Evolutionary conservation across 2,888 invertebrate genomes (phyloP).

Genomic region (Thyatira batis): DNA sequence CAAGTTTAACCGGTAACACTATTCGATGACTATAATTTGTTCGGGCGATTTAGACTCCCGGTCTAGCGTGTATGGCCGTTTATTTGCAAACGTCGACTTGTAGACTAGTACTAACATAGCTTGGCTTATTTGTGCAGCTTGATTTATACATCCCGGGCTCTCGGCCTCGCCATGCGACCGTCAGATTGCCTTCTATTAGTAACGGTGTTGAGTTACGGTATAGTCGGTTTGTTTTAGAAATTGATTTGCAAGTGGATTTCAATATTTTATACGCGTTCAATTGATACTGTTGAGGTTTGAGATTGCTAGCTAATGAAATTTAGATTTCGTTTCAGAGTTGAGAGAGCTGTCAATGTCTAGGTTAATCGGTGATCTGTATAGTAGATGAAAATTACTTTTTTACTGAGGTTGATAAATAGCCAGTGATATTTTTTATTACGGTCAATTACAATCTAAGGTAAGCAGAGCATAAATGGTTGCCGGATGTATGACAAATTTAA

Average conservation of each 20-base stretch:
- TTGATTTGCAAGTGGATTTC: constrained; percentile 33
- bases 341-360: too few relatives aligned
- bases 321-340: too few relatives aligned
- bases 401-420: too few relatives aligned
- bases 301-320: too few relatives aligned
- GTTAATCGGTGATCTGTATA: too few relatives aligned
- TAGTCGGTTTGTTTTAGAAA: constrained; percentile 35
- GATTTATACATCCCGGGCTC: constrained; percentile 44
- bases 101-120: constrained; percentile 7
- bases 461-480: too few relatives aligned
- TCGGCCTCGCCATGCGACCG: constrained; percentile 27
- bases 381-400: too few relatives aligned
- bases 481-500: too few relatives aligned
- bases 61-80: constrained; percentile 2
- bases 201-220: constrained; percentile 29
- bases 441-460: too few relatives aligned
- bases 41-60: constrained; percentile 3
- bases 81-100: constrained; percentile 8
- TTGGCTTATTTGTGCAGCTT: constrained; percentile 52
- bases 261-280: constrained; percentile 12
- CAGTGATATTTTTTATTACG: too few relatives aligned
- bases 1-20: constrained; percentile 15
- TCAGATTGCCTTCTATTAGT: constrained; percentile 45
- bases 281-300: neutral
- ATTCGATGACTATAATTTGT: constrained; percentile 29